Conservation (phyloP, 2,113 vertebrate species). For the Corythaixoides concolor region DNA sequence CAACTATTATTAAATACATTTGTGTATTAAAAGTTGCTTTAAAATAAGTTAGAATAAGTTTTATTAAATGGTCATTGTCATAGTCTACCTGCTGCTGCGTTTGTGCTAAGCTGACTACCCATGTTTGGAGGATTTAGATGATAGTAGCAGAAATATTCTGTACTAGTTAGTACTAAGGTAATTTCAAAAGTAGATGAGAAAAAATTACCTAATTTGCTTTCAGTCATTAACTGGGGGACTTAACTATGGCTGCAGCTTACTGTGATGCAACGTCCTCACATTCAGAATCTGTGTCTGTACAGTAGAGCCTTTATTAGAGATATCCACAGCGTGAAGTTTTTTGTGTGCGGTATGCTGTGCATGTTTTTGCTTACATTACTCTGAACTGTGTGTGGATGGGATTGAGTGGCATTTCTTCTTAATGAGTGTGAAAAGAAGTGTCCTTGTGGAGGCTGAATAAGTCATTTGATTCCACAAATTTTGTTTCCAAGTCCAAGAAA, state of each 20-base stretch:
- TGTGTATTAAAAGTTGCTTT: neutral
- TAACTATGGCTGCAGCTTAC: neutral
- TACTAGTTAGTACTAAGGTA: neutral
- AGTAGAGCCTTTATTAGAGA: neutral
- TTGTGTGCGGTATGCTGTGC: neutral
- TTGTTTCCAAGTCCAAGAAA: neutral
- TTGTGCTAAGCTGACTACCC: neutral
- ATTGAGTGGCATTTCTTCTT: neutral
- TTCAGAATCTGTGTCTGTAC: neutral
- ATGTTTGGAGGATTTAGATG: neutral
- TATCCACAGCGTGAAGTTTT: neutral
- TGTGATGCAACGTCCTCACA: accelerated
- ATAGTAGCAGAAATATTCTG: neutral
- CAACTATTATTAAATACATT: neutral
- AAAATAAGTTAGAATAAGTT: neutral
- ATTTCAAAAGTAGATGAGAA: neutral
- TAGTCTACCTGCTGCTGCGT: neutral
- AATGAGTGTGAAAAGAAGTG: neutral
- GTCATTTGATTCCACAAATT: neutral
- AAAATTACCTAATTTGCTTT: neutral
- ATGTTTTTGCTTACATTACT: neutral
- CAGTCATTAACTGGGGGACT: neutral
- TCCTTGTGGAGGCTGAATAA: neutral
- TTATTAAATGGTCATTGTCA: neutral
- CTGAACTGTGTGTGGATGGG: neutral